phyloP scores from a whole-genome alignment of 1,140 invertebrate species.

The Drosophila melanogaster region DNA sequence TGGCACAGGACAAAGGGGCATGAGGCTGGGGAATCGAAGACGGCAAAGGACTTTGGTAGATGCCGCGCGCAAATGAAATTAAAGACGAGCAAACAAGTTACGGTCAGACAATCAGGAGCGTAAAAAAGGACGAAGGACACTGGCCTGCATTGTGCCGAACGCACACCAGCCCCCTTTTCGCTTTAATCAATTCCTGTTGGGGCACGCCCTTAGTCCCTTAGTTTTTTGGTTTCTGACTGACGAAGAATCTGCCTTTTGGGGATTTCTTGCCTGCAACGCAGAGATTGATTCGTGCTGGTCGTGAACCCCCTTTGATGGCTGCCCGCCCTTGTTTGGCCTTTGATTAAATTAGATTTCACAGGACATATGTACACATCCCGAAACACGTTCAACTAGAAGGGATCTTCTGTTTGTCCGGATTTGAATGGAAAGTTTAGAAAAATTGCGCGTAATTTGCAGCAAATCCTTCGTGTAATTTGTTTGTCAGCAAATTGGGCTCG shows the following conservation, averaged over 20 bases:
- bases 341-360: constrained; percentile 84
- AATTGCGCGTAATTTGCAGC: constrained; percentile 76
- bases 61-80: constrained; percentile 78
- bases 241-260: constrained; percentile 49
- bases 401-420: constrained; percentile 55
- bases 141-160: constrained; percentile 51
- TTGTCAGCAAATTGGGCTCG: constrained; percentile 73
- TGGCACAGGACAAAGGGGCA: constrained; percentile 37
- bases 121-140: constrained; percentile 65
- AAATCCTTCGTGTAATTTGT: constrained; percentile 80
- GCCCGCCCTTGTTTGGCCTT: constrained; percentile 64
- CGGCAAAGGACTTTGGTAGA: constrained; percentile 10
- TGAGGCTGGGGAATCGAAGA: constrained; percentile 17
- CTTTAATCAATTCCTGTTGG: constrained; percentile 75
- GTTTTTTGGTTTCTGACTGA: constrained; percentile 14
- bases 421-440: constrained; percentile 74
- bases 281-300: constrained; percentile 57
- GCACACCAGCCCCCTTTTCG: constrained; percentile 16
- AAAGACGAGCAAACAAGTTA: constrained; percentile 84
- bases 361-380: constrained; percentile 78
- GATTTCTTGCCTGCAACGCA: constrained; percentile 31
- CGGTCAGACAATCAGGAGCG: constrained; percentile 80
- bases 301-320: constrained; percentile 16
- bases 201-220: constrained; percentile 46
- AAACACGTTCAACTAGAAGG: constrained; percentile 29